Evolutionary conservation across 2,113 vertebrate genomes (phyloP), one percentile per base, ranked within the genome.

Genomic region (Vidua macroura): DNA sequence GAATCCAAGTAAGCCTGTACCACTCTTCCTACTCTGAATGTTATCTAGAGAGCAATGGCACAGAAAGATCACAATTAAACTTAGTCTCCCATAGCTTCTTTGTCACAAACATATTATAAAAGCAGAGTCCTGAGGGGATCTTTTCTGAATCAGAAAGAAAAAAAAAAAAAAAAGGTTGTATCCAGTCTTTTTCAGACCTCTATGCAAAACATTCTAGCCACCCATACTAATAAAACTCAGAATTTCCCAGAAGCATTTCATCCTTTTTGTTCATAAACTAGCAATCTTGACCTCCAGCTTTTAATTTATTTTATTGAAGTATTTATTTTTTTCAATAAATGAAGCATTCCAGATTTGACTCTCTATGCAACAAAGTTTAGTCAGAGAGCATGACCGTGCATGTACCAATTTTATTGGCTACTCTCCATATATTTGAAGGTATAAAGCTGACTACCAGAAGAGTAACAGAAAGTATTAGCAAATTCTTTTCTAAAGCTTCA

Each of bases 271-370:
- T 78, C 60, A 87, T 87, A 78, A 89, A 67, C 37, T 23, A 83
- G 49, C 10, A 51, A 86, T 35, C 44, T 66, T 75, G 74, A 94
- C 48, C 43, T 74, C n/a, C 21, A 90, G 43, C 33, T 74, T 86
- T 89, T 83, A 89, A 84, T 91, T 89, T 67, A 53, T 66, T 84
- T 87, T 63, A 89, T 43, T 70, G 43, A 89, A 93, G 77, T 83
- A 85, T 93, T 93, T 84, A 83, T 85, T 83, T 94, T 21, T 37
- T 85, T 86, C 75, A 90, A 76, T 35, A 85, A 93, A 81, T 51
- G 22, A 68, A 15, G 15, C 31, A 83, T 68, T 85, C 22, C 33
- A 75, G 20, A 87, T 93, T 85, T 93, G 43, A 24, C 27, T 67
- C 2, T 78, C 48, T 77, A 56, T 63, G 44, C 39, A 86, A 77